These are phyloP conservation scores for Camarhynchus parvulus DNA, from an alignment of 2,113 vertebrate genomes.

Conservation along the genomic window DNA sequence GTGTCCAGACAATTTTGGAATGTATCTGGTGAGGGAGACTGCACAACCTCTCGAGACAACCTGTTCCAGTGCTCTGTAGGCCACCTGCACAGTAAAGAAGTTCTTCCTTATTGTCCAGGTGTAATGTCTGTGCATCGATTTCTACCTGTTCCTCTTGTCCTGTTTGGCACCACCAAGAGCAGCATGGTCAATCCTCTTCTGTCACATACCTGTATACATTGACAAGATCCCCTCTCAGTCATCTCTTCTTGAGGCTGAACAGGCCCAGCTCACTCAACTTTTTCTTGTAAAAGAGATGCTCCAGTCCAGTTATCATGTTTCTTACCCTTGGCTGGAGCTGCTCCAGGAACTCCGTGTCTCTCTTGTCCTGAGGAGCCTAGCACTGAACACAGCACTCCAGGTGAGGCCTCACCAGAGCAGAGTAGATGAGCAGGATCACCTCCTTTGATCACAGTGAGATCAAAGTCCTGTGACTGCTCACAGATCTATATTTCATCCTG, in stretches of 20 bases:
- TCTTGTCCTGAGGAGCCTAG: neutral
- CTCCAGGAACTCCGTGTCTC: neutral
- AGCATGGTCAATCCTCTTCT: neutral
- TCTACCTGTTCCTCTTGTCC: neutral
- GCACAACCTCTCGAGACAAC: neutral
- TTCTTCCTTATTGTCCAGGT: neutral
- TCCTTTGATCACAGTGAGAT: neutral
- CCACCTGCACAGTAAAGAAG: neutral
- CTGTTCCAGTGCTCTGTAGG: neutral
- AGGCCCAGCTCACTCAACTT: neutral
- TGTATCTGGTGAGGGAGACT: neutral
- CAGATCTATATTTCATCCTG: neutral
- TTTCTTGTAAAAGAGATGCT: neutral
- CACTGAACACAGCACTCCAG: neutral
- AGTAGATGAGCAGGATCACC: neutral
- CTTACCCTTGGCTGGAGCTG: neutral
- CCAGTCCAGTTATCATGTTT: neutral
- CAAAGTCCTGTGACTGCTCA: neutral
- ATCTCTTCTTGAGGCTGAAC: neutral
- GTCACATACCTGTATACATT: neutral
- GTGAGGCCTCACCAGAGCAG: neutral
- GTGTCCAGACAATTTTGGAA: neutral
- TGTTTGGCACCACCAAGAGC: rapidly evolving
- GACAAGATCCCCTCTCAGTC: neutral
- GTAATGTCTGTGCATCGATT: neutral